Conservation (phyloP, 1,140 invertebrate species). For the Cataglyphis hispanica region DNA sequence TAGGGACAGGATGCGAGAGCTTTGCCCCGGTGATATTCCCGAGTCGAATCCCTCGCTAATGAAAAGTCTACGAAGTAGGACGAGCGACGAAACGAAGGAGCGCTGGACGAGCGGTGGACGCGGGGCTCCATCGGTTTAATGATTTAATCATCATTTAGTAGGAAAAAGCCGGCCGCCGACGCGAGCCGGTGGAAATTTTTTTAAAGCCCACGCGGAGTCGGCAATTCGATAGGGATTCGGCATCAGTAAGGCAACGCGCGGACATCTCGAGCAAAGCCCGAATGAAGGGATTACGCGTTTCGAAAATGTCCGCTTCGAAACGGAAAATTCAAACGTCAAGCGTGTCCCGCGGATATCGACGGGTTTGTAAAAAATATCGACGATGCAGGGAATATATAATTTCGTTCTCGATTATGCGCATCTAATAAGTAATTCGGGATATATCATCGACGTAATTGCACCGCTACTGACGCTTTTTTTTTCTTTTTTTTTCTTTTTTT, state of each 20-base stretch:
- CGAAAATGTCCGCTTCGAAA: background rate
- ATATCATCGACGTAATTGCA: background rate
- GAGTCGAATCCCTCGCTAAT: constrained; percentile 58
- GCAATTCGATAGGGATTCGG: constrained; percentile 15
- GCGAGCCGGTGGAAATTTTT: constrained; percentile 34
- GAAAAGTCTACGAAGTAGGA: constrained; percentile 56
- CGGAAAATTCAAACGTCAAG: background rate
- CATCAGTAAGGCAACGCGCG: background rate
- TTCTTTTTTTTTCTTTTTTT: no score
- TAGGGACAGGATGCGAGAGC: constrained; percentile 41
- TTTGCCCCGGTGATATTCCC: constrained; percentile 49
- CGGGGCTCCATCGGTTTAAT: constrained; percentile 50
- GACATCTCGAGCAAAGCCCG: constrained; percentile 12
- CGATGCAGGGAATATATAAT: background rate
- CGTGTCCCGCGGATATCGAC: background rate
- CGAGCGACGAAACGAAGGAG: constrained; percentile 33
- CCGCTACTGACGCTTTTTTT: background rate
- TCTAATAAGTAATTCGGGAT: background rate
- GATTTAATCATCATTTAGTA: constrained; percentile 49
- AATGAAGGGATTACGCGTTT: constrained; percentile 19
- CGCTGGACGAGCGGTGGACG: background rate
- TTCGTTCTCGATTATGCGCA: no score
- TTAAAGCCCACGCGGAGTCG: constrained; percentile 21
- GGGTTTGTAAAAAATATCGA: background rate
- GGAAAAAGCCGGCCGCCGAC: constrained; percentile 33